Conservation (phyloP, 2,888 invertebrate genomes). For the Phania funesta region DNA sequence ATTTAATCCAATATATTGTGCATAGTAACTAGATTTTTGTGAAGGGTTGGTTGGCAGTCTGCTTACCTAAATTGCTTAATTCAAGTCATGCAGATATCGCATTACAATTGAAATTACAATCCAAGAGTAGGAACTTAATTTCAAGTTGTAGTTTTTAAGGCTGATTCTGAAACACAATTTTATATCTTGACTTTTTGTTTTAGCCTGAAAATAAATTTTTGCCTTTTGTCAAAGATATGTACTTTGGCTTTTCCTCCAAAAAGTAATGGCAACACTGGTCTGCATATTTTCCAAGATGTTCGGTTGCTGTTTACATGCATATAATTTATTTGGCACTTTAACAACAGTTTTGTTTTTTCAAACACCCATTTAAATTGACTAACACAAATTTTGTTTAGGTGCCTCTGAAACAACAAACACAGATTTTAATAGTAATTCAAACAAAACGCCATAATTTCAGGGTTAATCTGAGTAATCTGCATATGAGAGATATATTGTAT, state of each 20-base stretch:
- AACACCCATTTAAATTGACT: neutral
- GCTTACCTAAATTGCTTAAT: neutral
- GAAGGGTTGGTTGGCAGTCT: neutral
- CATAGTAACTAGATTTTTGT: constrained; percentile 4
- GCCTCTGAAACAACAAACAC: neutral
- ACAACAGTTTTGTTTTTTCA: constrained; percentile 1
- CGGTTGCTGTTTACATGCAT: too few species aligned
- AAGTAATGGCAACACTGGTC: too few species aligned
- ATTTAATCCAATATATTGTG: constrained; percentile 32
- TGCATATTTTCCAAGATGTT: too few species aligned
- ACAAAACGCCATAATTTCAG: constrained; percentile 44
- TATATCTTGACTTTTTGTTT: too few species aligned
- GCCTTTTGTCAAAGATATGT: too few species aligned
- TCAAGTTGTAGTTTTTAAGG: too few species aligned
- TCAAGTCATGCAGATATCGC: constrained; percentile 31
- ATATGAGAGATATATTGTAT: constrained; percentile 21
- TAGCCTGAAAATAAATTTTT: too few species aligned
- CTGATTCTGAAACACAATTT: too few species aligned
- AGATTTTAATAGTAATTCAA: constrained; percentile 23
- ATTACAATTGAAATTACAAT: constrained; percentile 28
- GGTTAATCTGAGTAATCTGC: constrained; percentile 45
- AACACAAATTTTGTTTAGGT: neutral
- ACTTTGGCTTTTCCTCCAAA: too few species aligned
- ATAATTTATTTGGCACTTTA: neutral
- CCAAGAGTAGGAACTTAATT: neutral